Base-by-base conservation (phyloP, 2,888 invertebrate genomes). In the Cetonia aurata region DNA sequence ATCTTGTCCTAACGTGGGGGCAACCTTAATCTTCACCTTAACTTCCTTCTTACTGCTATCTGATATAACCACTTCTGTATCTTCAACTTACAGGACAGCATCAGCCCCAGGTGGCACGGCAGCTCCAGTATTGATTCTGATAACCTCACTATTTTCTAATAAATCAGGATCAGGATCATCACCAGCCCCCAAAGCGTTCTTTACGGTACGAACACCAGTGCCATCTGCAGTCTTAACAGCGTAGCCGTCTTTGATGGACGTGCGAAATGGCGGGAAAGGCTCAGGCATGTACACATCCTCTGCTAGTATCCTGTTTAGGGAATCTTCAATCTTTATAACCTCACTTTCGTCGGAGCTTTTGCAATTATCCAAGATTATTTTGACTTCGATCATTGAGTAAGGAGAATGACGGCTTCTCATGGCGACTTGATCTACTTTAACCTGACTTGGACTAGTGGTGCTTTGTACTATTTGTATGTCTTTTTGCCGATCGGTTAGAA, bases 161-260 rank as follows among this genome's bases (percentile, higher is more conserved):
- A 33, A 33, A 50, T 33, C 50, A 3, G 37, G 15, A 12, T 50
- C 12, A 4, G 62, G 62, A 78, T 86, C 84, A 77, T 91, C 90
- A 41, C 96, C 96, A 10, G 96, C 96, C 46, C 90, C 88, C 57
- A 92, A 86, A 9, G 86, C 91, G 1, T 91, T 89, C 3, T 92
- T 83, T 0, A 98, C 96, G 69, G 82, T 86, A 57, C 95, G 88
- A 1, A 85, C 83, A 0, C 94, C 94, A 1, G 86, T 86, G 0
- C 94, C 94, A 79, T 96, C 95, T 4, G 87, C 83, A 3, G 93
- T 90, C 78, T 92, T 85, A 75, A 96, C 93, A 3, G 98, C 98
- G 85, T 98, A 99, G 1, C 98, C 99, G 86, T 99, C 98, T 86
- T 98, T 99, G 44, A 96, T 92, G 0, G 98, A 98, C 17, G 98